Evolutionary conservation across 2,888 invertebrate genomes (phyloP).

Genomic region (Listrodromus nycthemerus): DNA sequence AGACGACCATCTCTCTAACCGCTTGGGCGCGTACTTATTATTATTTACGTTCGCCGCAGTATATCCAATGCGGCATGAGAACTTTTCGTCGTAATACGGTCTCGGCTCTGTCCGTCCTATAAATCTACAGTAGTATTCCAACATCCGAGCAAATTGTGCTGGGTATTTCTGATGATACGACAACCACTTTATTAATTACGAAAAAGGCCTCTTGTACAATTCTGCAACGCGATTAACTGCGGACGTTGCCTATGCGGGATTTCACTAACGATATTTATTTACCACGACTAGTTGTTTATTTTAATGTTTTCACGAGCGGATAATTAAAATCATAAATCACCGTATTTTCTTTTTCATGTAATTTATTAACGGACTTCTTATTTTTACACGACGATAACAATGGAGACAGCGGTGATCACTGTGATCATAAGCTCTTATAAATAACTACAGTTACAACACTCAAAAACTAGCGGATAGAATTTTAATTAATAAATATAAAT

Average conservation of each 20-base stretch:
- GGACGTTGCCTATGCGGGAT: not conserved
- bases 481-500: no score
- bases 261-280: not conserved
- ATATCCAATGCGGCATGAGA: slow-evolving; percentile 57
- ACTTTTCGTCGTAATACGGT: slow-evolving; percentile 32
- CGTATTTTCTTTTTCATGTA: no score
- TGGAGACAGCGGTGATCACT: no score
- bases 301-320: not conserved
- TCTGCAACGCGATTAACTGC: not conserved
- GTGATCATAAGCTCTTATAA: no score
- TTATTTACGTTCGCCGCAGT: slow-evolving; percentile 64
- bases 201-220: not conserved
- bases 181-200: not conserved
- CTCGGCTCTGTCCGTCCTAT: slow-evolving; percentile 11
- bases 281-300: not conserved
- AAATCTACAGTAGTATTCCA: not conserved
- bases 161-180: slow-evolving; percentile 1
- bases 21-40: slow-evolving; percentile 40
- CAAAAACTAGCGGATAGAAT: no score
- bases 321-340: not conserved
- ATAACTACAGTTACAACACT: no score
- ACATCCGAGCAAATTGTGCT: not conserved
- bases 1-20: slow-evolving; percentile 29
- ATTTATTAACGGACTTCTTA: no score
- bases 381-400: no score